phyloP scores from a whole-genome alignment of 2,888 invertebrate genomes.

The Trichopria drosophilae region DNA sequence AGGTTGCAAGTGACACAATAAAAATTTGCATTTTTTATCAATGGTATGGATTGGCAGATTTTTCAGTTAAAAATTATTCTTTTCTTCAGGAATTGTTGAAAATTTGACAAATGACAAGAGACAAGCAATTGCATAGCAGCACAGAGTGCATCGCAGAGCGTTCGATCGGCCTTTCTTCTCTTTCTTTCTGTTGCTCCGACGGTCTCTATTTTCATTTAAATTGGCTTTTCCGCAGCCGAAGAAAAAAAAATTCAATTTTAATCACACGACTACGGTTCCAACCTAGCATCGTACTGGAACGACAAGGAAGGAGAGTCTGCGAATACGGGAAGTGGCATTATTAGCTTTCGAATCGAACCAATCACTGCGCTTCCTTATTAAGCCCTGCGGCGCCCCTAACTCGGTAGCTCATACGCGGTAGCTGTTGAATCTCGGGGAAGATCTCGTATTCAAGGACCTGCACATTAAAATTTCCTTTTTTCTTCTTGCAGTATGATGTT shows the following conservation, averaged over 20 bases:
- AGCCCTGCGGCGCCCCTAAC: conserved; percentile 31
- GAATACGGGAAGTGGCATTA: conserved; percentile 46
- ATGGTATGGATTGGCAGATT: too few species aligned
- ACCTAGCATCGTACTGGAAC: background rate
- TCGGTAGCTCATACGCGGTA: conserved; percentile 24
- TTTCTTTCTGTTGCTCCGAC: conserved; percentile 1
- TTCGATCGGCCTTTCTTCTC: conserved; percentile 1
- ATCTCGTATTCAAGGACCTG: too few species aligned
- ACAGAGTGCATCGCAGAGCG: too few species aligned
- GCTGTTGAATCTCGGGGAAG: too few species aligned
- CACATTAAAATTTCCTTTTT: too few species aligned
- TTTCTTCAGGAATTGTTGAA: too few species aligned
- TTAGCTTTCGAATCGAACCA: conserved; percentile 53
- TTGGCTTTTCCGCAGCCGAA: conserved; percentile 11
- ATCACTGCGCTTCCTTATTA: conserved; percentile 43
- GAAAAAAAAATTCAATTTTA: conserved; percentile 27
- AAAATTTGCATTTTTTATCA: too few species aligned
- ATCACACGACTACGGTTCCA: conserved; percentile 14
- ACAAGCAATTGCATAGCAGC: too few species aligned
- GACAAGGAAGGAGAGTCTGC: conserved; percentile 3
- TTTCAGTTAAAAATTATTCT: too few species aligned
- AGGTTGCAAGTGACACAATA: too few species aligned
- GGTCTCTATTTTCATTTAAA: conserved; percentile 14
- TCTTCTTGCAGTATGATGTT: too few species aligned
- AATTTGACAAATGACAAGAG: too few species aligned